These are phyloP conservation scores for Sapajus apella DNA, from an alignment of 2,113 vertebrate species.

Conservation along the genomic window DNA sequence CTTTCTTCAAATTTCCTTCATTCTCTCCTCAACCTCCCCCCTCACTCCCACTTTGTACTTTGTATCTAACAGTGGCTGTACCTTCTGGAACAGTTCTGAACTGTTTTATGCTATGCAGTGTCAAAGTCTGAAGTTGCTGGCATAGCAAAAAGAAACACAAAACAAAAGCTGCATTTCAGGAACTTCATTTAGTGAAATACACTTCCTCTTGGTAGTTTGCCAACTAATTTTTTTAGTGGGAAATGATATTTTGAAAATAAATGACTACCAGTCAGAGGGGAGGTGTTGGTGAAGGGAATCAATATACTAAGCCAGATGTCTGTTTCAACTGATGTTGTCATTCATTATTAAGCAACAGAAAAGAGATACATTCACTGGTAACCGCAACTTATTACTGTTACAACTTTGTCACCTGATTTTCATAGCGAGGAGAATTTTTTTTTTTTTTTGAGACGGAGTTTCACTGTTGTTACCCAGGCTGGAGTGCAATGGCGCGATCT, in stretches of 20 bases:
- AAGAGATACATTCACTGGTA: background rate
- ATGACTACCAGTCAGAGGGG: background rate
- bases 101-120: background rate
- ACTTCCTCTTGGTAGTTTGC: background rate
- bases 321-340: background rate
- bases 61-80: background rate
- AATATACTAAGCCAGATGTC: background rate
- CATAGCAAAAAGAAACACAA: background rate
- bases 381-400: background rate
- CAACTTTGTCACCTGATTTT: background rate
- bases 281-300: background rate
- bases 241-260: background rate
- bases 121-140: slow-evolving; percentile 26
- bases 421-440: background rate
- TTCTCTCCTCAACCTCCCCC: background rate
- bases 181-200: background rate
- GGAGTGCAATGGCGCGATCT: too few relatives aligned
- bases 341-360: background rate
- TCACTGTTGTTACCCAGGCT: too few relatives aligned
- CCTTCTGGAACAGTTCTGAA: background rate
- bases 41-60: background rate
- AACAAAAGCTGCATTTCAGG: slow-evolving; percentile 36
- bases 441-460: too few relatives aligned
- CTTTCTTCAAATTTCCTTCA: background rate
- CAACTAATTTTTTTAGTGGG: slow-evolving; percentile 19